Conservation (phyloP, 2,113 vertebrate genomes). For the Pseudopodoces humilis region DNA sequence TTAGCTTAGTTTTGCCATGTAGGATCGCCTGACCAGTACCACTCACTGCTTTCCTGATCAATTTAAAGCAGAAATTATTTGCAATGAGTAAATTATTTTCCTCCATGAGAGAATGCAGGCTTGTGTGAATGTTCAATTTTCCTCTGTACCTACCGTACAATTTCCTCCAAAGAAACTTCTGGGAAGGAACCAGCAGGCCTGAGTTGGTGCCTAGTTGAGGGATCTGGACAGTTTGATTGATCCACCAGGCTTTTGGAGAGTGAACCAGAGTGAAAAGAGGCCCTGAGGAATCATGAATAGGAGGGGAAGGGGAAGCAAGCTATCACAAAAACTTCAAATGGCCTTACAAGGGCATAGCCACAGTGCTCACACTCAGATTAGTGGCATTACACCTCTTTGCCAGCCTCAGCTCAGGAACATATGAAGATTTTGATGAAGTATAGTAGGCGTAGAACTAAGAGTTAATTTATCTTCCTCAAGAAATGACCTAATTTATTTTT, state of each 20-base stretch:
- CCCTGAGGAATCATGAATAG: neutral
- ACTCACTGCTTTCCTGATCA: neutral
- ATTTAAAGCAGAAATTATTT: neutral
- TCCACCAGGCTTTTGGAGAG: neutral
- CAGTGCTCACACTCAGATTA: neutral
- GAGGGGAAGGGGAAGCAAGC: neutral
- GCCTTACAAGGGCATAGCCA: neutral
- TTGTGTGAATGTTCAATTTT: neutral
- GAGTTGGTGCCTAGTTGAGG: neutral
- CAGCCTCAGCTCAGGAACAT: neutral
- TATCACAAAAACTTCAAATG: neutral
- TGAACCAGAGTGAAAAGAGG: neutral
- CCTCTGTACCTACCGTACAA: neutral
- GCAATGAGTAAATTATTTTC: neutral
- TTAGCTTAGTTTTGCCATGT: neutral
- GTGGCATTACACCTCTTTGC: neutral
- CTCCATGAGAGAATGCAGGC: rapidly evolving
- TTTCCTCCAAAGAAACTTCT: neutral
- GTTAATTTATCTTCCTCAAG: neutral
- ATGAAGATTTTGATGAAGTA: neutral
- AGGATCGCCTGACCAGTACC: neutral
- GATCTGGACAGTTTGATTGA: neutral
- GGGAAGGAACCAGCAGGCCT: neutral
- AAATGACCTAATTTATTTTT: neutral
- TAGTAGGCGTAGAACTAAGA: neutral